Conservation (phyloP, 2,797 vertebrate species). For the Calcarius lapponicus region DNA sequence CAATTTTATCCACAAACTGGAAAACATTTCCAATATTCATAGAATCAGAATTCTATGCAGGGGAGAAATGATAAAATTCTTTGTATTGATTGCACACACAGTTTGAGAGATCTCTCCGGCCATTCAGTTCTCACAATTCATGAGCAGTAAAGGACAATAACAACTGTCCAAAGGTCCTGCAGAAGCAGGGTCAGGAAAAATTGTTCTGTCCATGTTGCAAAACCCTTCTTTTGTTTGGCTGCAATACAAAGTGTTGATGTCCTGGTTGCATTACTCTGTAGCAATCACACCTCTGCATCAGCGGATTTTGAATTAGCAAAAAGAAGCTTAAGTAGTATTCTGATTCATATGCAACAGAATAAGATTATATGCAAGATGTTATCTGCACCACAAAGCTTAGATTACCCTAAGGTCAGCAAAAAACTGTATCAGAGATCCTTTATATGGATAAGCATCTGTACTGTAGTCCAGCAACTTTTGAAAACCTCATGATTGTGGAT, state of each 20-base stretch:
- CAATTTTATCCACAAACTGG: not conserved
- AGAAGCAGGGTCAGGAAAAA: not conserved
- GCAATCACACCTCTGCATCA: not conserved
- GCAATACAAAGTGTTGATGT: not conserved
- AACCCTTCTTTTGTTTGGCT: not conserved
- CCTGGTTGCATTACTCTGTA: not conserved
- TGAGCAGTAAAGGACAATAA: not conserved
- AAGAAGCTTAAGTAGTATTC: not conserved
- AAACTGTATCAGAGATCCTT: not conserved
- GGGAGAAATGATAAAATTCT: not conserved
- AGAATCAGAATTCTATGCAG: not conserved
- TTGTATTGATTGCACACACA: not conserved
- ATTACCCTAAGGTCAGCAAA: not conserved
- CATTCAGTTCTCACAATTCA: not conserved
- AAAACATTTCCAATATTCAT: not conserved
- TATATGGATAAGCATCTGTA: not conserved
- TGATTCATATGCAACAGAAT: not conserved
- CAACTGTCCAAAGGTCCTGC: not conserved
- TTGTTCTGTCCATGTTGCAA: not conserved
- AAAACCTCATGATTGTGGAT: rapidly evolving
- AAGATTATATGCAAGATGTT: not conserved
- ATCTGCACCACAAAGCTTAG: not conserved
- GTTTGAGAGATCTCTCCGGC: not conserved
- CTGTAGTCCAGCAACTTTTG: not conserved
- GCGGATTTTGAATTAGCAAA: not conserved